These are phyloP conservation scores for Barbus barbus DNA, from an alignment of 2,113 vertebrate genomes.

Conservation along the genomic window DNA sequence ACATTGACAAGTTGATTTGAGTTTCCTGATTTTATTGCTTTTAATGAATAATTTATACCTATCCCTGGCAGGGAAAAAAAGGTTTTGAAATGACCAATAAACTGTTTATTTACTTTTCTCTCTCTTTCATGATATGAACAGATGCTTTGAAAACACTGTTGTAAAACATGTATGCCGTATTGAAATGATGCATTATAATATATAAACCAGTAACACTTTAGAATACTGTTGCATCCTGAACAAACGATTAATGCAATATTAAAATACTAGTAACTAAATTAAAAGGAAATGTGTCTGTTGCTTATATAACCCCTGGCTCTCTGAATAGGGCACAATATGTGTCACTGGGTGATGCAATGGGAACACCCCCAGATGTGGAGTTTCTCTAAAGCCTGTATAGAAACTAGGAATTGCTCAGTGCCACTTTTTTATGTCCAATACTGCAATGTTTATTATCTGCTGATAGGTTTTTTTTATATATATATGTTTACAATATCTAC, in stretches of 20 bases:
- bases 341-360: background rate
- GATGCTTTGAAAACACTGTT: background rate
- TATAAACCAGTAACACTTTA: background rate
- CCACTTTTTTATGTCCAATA: background rate
- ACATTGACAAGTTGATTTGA: background rate
- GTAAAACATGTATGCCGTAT: background rate
- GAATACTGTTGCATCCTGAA: background rate
- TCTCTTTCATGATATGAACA: background rate
- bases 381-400: background rate
- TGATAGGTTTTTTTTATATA: too few relatives aligned
- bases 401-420: background rate
- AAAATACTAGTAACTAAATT: background rate
- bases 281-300: background rate
- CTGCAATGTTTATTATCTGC: background rate
- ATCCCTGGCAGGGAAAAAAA: background rate
- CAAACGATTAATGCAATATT: background rate
- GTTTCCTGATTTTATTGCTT: background rate
- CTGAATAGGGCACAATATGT: background rate
- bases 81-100: constrained; percentile 2
- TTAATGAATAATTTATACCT: background rate
- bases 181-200: background rate
- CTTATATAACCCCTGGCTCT: background rate
- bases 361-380: background rate
- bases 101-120: background rate
- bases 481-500: too few relatives aligned